These are phyloP conservation scores for Lycaena phlaeas DNA, from an alignment of 2,888 invertebrate species.

Conservation along the genomic window DNA sequence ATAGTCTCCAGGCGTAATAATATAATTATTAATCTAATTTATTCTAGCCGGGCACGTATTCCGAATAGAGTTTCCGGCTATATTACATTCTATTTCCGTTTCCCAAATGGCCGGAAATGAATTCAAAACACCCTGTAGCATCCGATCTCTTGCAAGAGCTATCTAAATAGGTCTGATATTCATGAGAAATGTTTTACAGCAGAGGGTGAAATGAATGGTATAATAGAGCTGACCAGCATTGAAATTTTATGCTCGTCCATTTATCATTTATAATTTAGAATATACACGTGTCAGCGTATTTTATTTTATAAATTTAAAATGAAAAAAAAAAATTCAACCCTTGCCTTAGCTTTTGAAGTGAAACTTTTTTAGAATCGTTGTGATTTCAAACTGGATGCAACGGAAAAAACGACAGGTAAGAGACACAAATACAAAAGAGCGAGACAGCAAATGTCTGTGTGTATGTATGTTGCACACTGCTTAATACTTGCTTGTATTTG, in stretches of 20 bases:
- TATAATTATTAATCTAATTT: conserved; percentile 1
- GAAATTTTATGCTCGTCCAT: background rate
- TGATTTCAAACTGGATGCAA: too few relatives aligned
- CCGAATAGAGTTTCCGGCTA: conserved; percentile 40
- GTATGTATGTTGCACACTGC: too few relatives aligned
- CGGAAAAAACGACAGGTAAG: too few relatives aligned
- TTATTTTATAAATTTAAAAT: too few relatives aligned
- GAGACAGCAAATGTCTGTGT: too few relatives aligned
- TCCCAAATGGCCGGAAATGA: conserved; percentile 56
- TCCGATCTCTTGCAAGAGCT: conserved; percentile 37
- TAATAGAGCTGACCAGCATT: background rate
- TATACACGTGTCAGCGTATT: too few relatives aligned
- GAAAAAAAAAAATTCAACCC: too few relatives aligned
- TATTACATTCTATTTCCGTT: conserved; percentile 51
- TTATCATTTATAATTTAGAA: too few relatives aligned
- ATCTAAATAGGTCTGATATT: conserved; percentile 26
- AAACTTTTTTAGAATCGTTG: too few relatives aligned
- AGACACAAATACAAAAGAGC: too few relatives aligned
- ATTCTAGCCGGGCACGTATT: background rate
- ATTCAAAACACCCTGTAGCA: conserved; percentile 57
- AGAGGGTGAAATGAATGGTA: conserved; percentile 1
- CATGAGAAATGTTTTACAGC: conserved; percentile 13
- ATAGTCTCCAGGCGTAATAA: background rate
- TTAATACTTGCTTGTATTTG: too few relatives aligned
- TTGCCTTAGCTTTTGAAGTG: too few relatives aligned